Evolutionary conservation across 1,140 invertebrate genomes (phyloP).

Genomic region (Papilio aristodemus): DNA sequence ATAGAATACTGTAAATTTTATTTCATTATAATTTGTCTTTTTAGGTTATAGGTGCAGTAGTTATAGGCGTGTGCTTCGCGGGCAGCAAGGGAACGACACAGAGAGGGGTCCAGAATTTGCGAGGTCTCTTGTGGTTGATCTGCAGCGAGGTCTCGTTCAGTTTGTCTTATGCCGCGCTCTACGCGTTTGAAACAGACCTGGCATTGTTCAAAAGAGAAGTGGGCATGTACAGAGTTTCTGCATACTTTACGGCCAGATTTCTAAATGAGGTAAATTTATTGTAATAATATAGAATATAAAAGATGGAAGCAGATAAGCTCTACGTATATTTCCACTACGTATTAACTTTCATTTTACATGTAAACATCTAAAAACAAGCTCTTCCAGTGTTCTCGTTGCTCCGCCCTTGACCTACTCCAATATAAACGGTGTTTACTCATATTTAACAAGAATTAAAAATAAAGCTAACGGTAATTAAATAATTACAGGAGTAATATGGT

Average conservation of each 20-base stretch:
- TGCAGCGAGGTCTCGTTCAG: slow-evolving; percentile 66
- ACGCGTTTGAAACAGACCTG: slow-evolving; percentile 61
- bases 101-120: slow-evolving; percentile 61
- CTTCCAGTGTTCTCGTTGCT: background rate
- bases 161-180: slow-evolving; percentile 60
- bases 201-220: slow-evolving; percentile 63
- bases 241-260: slow-evolving; percentile 60
- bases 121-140: slow-evolving; percentile 68
- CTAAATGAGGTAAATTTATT: slow-evolving; percentile 63
- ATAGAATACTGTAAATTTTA: too few relatives aligned
- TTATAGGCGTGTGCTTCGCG: slow-evolving; percentile 58
- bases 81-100: slow-evolving; percentile 65
- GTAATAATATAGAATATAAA: too few relatives aligned
- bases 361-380: background rate
- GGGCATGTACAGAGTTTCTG: slow-evolving; percentile 61
- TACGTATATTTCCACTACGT: too few relatives aligned
- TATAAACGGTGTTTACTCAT: background rate
- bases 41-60: slow-evolving; percentile 59
- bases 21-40: too few relatives aligned
- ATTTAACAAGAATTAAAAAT: slow-evolving; percentile 4
- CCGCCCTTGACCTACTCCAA: background rate
- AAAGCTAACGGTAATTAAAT: background rate
- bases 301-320: too few relatives aligned
- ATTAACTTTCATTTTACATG: background rate
- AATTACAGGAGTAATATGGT: background rate